These are phyloP conservation scores for Butorides virescens DNA, from an alignment of 2,113 vertebrate genomes.

Conservation along the genomic window DNA sequence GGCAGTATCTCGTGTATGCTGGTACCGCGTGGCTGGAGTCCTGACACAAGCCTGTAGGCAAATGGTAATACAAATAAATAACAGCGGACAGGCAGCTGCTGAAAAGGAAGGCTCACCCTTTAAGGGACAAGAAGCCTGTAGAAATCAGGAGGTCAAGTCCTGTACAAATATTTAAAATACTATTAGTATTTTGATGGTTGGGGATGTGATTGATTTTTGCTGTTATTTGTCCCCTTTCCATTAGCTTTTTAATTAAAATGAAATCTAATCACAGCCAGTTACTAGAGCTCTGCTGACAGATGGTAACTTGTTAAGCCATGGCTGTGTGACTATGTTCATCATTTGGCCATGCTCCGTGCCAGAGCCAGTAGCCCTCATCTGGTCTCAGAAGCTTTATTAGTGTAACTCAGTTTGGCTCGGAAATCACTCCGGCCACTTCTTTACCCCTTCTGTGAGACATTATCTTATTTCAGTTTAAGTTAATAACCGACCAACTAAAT, in stretches of 20 bases:
- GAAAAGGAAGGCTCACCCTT: background rate
- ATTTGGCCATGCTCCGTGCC: background rate
- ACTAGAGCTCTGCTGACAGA: constrained; percentile 6
- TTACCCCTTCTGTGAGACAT: background rate
- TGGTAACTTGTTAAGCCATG: constrained; percentile 1
- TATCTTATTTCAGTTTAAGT: constrained; percentile 3
- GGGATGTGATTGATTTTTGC: background rate
- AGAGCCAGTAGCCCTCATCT: background rate
- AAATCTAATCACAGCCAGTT: constrained; percentile 10
- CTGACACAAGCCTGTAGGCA: background rate
- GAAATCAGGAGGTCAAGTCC: background rate
- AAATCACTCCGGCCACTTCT: background rate
- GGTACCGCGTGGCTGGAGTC: background rate
- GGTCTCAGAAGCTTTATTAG: constrained; percentile 24
- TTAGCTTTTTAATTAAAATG: constrained; percentile 30
- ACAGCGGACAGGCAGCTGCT: background rate
- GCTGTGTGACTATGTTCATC: background rate
- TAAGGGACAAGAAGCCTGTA: background rate
- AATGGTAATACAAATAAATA: background rate
- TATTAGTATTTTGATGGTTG: background rate
- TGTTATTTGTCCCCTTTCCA: constrained; percentile 9
- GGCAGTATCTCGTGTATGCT: background rate
- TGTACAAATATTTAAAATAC: background rate
- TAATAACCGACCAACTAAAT: constrained; percentile 32
- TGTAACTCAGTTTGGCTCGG: constrained; percentile 25